These are phyloP conservation scores for Pseudoatta argentina DNA, from an alignment of 1,140 invertebrate genomes.

Conservation along the genomic window DNA sequence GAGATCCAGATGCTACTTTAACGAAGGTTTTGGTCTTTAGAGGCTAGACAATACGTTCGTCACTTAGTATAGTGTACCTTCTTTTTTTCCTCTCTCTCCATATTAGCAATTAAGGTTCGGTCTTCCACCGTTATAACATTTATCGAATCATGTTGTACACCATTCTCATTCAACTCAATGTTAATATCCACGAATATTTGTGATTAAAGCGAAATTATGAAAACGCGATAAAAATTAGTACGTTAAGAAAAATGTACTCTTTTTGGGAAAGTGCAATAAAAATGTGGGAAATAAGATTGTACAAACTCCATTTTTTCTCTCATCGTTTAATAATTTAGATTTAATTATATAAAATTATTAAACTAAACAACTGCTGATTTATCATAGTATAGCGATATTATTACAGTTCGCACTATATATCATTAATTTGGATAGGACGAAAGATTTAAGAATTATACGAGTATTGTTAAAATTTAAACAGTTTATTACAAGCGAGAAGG, in stretches of 20 bases:
- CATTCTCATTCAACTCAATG: constrained; percentile 55
- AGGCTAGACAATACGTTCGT: constrained; percentile 72
- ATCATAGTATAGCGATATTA: background rate
- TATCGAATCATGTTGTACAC: constrained; percentile 31
- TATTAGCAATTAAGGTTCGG: constrained; percentile 67
- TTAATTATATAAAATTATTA: background rate
- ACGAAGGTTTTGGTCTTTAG: constrained; percentile 72
- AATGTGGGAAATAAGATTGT: constrained; percentile 73
- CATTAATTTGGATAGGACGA: background rate
- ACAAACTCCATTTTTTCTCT: background rate
- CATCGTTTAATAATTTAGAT: background rate
- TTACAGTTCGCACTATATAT: background rate
- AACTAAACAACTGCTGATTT: background rate
- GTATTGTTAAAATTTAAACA: constrained; percentile 77
- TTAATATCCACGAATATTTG: constrained; percentile 64
- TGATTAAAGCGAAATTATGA: constrained; percentile 61
- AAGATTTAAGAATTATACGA: constrained; percentile 28
- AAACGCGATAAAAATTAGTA: constrained; percentile 63
- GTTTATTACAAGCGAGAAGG: constrained; percentile 79
- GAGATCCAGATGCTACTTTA: constrained; percentile 57
- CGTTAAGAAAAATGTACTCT: constrained; percentile 79
- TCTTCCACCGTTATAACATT: constrained; percentile 64
- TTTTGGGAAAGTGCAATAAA: constrained; percentile 84
- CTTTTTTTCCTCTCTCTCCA: constrained; percentile 60
- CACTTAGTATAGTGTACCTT: constrained; percentile 59